Percentiles rank a stretch among this genome's conserved stretches.
Conservation (phyloP, 2,888 invertebrate genomes). For the Blastobasis adustella region DNA sequence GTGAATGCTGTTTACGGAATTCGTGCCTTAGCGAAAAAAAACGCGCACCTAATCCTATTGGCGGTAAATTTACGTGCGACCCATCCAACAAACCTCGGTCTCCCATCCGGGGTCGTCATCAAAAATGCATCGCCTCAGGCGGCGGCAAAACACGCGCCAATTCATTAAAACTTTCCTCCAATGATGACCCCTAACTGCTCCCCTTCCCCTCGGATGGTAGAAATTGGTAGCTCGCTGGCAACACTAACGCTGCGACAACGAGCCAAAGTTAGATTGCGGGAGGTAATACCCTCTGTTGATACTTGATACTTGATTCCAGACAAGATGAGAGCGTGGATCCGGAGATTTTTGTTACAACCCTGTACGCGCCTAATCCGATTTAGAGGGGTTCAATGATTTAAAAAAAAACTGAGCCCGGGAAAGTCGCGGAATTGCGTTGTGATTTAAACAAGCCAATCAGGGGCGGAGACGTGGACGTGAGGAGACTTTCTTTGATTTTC, state of each 20-base stretch:
- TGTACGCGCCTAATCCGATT: not conserved
- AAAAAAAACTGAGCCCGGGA: not conserved
- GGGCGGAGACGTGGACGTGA: no score
- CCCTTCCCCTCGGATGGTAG: slow-evolving; percentile 34
- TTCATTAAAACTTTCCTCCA: slow-evolving; percentile 56
- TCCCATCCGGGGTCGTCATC: slow-evolving; percentile 8
- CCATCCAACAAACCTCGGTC: not conserved
- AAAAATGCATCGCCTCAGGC: slow-evolving; percentile 15
- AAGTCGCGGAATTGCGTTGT: no score
- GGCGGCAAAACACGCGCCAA: slow-evolving; percentile 34
- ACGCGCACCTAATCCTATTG: not conserved
- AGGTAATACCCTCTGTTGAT: slow-evolving; percentile 35
- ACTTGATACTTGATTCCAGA: slow-evolving; percentile 30
- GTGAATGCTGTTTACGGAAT: no score
- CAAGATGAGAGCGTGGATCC: slow-evolving; percentile 9
- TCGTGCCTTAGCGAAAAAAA: not conserved
- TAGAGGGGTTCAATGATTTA: not conserved
- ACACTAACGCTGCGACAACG: slow-evolving; percentile 53
- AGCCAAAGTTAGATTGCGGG: slow-evolving; percentile 60
- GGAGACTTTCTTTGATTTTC: no score
- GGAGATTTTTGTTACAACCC: slow-evolving; percentile 3
- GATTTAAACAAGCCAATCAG: no score
- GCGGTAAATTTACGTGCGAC: not conserved
- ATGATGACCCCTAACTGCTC: slow-evolving; percentile 31
- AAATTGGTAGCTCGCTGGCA: slow-evolving; percentile 29